These are phyloP conservation scores for Pachyrhynchus sulphureomaculatus DNA, from an alignment of 1,140 invertebrate species.

Conservation along the genomic window DNA sequence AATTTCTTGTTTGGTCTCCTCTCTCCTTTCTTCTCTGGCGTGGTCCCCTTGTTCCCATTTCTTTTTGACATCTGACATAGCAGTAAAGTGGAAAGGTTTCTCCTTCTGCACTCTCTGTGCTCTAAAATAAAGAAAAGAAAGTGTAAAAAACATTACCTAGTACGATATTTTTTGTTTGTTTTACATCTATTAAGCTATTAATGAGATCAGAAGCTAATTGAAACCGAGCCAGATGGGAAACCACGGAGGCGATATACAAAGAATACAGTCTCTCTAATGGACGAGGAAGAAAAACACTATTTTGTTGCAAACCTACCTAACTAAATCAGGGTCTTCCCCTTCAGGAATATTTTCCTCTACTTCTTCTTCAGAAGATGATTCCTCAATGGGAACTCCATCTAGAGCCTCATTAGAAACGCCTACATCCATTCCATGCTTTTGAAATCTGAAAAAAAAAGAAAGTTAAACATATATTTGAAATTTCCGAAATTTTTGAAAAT, in stretches of 20 bases:
- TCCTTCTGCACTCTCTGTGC: conserved; percentile 59
- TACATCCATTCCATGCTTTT: conserved; percentile 78
- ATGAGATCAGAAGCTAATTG: too few species aligned
- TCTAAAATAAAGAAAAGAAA: conserved; percentile 9
- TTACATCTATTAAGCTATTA: too few species aligned
- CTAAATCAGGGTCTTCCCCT: conserved; percentile 53
- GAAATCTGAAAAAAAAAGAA: conserved; percentile 63
- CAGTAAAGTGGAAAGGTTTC: conserved; percentile 76
- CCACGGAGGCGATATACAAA: too few species aligned
- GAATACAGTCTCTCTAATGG: too few species aligned
- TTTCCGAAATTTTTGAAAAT: too few species aligned
- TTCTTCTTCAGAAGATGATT: conserved; percentile 67
- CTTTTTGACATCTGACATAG: conserved; percentile 81
- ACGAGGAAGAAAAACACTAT: conserved; percentile 45
- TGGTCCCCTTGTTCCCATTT: conserved; percentile 72
- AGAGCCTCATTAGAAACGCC: conserved; percentile 73
- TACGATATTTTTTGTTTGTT: too few species aligned
- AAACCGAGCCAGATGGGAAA: too few species aligned
- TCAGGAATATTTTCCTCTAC: conserved; percentile 53
- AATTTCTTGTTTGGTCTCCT: conserved; percentile 86
- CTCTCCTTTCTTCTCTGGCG: conserved; percentile 67
- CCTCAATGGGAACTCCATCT: conserved; percentile 67
- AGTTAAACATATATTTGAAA: background rate
- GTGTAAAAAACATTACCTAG: too few species aligned
- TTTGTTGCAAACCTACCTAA: conserved; percentile 51